Evolutionary conservation across 2,113 vertebrate species (phyloP).

Genomic region (Peromyscus californicus): DNA sequence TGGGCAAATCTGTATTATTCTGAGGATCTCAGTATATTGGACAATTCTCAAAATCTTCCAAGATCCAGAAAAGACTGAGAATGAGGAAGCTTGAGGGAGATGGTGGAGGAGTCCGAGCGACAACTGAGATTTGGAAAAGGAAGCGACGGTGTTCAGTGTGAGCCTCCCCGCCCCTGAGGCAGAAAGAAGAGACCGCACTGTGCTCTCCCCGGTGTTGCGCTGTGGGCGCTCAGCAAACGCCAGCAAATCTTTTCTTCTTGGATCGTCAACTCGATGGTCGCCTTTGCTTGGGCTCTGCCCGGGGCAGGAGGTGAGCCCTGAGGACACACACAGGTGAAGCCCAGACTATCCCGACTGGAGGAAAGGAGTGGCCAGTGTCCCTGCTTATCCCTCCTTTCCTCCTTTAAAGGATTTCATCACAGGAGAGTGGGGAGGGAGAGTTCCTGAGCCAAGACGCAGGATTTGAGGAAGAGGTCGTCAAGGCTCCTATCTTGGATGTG

Average conservation of each 20-base stretch:
- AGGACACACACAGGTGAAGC: not conserved
- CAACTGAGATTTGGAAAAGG: not conserved
- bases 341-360: not conserved
- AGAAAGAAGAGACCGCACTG: not conserved
- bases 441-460: not conserved
- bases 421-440: not conserved
- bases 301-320: not conserved
- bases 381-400: not conserved
- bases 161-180: not conserved
- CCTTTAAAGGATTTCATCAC: not conserved
- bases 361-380: not conserved
- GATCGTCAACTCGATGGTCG: not conserved
- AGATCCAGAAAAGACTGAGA: not conserved
- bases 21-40: not conserved
- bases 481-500: not conserved
- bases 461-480: not conserved
- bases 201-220: not conserved
- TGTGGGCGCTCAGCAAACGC: not conserved
- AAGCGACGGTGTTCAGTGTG: not conserved
- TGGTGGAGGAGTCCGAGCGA: not conserved
- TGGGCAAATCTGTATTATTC: not conserved
- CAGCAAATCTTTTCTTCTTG: not conserved
- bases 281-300: not conserved
- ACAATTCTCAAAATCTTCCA: constrained; percentile 30
- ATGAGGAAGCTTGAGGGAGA: not conserved